phyloP scores from a whole-genome alignment of 2,888 invertebrate genomes.

The Microchrysa polita region DNA sequence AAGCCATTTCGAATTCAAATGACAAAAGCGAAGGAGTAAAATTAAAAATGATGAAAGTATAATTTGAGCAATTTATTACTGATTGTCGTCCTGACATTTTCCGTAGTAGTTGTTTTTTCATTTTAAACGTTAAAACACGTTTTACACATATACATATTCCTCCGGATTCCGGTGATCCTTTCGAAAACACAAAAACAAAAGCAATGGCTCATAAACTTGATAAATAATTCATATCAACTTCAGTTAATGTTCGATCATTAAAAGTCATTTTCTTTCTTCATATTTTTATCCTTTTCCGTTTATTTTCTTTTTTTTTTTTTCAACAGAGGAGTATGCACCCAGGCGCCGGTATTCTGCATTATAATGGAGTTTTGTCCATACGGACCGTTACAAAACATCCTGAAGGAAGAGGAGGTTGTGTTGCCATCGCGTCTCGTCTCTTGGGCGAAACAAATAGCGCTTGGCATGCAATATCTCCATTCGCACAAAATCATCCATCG shows the following conservation, averaged over 20 bases:
- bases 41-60: too few species aligned
- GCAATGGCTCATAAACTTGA: conserved; percentile 14
- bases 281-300: too few species aligned
- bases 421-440: conserved; percentile 86
- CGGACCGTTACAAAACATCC: conserved; percentile 91
- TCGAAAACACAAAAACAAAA: conserved; percentile 6
- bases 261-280: conserved; percentile 14
- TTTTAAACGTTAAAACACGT: too few species aligned
- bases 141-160: too few species aligned
- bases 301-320: conserved; percentile 55
- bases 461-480: conserved; percentile 97
- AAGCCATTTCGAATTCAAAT: too few species aligned
- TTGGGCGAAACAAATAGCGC: conserved; percentile 96
- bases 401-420: conserved; percentile 84
- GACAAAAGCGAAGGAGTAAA: too few species aligned
- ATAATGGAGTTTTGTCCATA: conserved; percentile 99
- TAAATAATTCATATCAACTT: conserved; percentile 29
- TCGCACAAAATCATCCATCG: conserved; percentile 96
- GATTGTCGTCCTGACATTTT: too few species aligned
- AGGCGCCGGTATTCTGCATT: conserved; percentile 91
- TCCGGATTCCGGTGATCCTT: too few species aligned
- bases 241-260: conserved; percentile 30
- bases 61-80: too few species aligned
- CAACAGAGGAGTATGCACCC: conserved; percentile 88
- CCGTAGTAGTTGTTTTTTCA: too few species aligned